Evolutionary conservation across 2,113 vertebrate genomes (phyloP).

Genomic region (Micromys minutus): DNA sequence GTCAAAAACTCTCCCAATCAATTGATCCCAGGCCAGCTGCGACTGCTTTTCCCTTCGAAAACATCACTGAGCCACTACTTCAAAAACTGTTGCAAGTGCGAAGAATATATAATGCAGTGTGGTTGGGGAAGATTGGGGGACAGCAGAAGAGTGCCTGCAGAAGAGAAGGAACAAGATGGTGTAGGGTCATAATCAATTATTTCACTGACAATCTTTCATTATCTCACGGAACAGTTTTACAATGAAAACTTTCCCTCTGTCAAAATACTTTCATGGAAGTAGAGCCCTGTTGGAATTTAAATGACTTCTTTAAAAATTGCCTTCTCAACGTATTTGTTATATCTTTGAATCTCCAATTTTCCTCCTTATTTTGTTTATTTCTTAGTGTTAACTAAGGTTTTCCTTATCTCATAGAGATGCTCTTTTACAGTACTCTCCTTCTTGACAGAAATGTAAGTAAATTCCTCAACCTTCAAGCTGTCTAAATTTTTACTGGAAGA

Average conservation of each 20-base stretch:
- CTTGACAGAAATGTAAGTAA: background rate
- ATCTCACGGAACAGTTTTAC: slow-evolving; percentile 28
- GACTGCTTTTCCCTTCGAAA: slow-evolving; percentile 73
- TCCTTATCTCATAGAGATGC: background rate
- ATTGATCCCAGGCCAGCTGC: slow-evolving; percentile 68
- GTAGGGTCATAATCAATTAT: slow-evolving; percentile 46
- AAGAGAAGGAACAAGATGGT: slow-evolving; percentile 9
- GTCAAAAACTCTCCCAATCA: slow-evolving; percentile 57
- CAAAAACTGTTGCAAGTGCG: slow-evolving; percentile 74
- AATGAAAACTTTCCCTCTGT: slow-evolving; percentile 43
- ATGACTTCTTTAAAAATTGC: background rate
- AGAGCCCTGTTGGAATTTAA: slow-evolving; percentile 9
- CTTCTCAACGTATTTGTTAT: slow-evolving; percentile 6
- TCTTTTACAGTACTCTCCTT: background rate
- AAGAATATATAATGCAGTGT: slow-evolving; percentile 58
- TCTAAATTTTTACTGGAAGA: slow-evolving; percentile 5
- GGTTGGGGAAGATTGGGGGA: background rate
- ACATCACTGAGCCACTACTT: slow-evolving; percentile 55
- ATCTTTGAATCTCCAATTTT: background rate
- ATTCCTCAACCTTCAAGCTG: background rate
- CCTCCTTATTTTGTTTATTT: slow-evolving; percentile 3
- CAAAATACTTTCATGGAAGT: background rate
- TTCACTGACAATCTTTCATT: slow-evolving; percentile 46
- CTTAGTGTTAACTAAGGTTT: slow-evolving; percentile 26
- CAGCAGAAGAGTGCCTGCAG: background rate